Conservation (phyloP, 2,797 vertebrate genomes). For the Falco berigora region DNA sequence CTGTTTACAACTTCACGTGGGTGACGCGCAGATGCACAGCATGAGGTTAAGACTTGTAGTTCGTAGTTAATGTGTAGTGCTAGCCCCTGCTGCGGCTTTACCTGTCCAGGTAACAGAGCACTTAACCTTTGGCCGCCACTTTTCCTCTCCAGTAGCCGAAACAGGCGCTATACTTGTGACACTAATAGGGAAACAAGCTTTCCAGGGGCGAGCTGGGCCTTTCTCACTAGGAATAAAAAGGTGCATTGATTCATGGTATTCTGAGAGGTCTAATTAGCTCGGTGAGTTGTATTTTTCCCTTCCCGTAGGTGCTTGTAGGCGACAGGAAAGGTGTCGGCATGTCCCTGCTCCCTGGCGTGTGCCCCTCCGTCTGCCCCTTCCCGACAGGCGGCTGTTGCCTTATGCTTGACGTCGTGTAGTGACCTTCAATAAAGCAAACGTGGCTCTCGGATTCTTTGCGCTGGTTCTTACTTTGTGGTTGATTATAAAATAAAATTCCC, state of each 20-base stretch:
- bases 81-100: slow-evolving; percentile 1
- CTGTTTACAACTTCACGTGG: not conserved
- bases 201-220: not conserved
- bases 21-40: not conserved
- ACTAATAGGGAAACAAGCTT: not conserved
- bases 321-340: not conserved
- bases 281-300: not conserved
- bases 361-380: not conserved
- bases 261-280: not conserved
- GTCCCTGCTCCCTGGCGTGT: not conserved
- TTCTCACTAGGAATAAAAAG: not conserved
- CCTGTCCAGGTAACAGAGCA: not conserved
- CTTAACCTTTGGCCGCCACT: not conserved
- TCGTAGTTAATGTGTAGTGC: slow-evolving; percentile 14
- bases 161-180: not conserved
- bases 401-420: slow-evolving; percentile 72
- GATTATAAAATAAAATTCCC: not conserved
- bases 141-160: not conserved
- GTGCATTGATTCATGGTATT: not conserved
- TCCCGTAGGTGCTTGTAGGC: not conserved
- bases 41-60: not conserved
- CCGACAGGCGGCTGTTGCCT: slow-evolving; percentile 58
- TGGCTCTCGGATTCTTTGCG: not conserved
- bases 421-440: slow-evolving; percentile 72
- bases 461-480: not conserved